Percentiles rank a stretch among this genome's conserved stretches.
Conservation (phyloP, 1,140 invertebrate genomes). For the Drosophila sproati region DNA sequence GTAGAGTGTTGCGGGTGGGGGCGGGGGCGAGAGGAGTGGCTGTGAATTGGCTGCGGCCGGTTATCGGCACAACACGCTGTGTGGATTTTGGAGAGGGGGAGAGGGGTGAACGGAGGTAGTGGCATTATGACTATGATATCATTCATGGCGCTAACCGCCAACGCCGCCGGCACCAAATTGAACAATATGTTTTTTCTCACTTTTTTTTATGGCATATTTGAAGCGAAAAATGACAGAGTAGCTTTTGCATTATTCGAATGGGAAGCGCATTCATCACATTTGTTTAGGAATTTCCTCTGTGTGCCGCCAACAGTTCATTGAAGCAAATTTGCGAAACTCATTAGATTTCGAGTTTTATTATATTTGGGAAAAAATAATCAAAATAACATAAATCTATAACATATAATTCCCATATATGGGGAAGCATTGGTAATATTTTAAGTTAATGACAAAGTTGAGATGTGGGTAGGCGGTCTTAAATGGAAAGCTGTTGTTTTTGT, state of each 20-base stretch:
- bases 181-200: slow-evolving; percentile 50
- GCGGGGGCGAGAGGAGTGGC: slow-evolving; percentile 19
- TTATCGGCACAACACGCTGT: slow-evolving; percentile 41
- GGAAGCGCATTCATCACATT: slow-evolving; percentile 15
- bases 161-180: slow-evolving; percentile 51
- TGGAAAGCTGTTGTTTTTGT: too few relatives aligned
- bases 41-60: slow-evolving; percentile 33
- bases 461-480: too few relatives aligned
- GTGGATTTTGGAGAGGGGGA: background rate
- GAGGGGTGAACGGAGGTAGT: slow-evolving; percentile 7
- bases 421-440: too few relatives aligned
- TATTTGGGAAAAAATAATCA: too few relatives aligned
- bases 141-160: slow-evolving; percentile 57
- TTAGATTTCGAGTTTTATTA: too few relatives aligned
- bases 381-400: too few relatives aligned
- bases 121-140: slow-evolving; percentile 68
- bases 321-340: too few relatives aligned
- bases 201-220: slow-evolving; percentile 60
- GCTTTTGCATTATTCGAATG: slow-evolving; percentile 56
- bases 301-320: too few relatives aligned
- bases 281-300: slow-evolving; percentile 6
- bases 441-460: too few relatives aligned
- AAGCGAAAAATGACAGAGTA: slow-evolving; percentile 58
- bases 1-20: slow-evolving; percentile 35
- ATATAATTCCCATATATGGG: too few relatives aligned